Conservation (phyloP, 2,113 vertebrate genomes). For the Redunca redunca region DNA sequence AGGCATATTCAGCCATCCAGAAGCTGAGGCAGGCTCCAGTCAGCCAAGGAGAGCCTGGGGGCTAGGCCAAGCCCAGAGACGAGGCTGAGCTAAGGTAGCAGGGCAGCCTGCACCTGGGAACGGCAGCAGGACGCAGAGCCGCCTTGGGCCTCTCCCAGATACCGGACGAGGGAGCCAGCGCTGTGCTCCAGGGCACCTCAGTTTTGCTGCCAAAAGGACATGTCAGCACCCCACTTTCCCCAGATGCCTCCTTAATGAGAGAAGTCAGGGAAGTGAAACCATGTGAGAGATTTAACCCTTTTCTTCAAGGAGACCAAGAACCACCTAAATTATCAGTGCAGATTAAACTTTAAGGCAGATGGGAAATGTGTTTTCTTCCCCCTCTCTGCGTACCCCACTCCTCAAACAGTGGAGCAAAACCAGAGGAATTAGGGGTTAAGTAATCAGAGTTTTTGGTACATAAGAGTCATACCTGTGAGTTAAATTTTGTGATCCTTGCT, state of each 20-base stretch:
- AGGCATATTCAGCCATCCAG: not conserved
- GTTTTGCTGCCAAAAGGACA: not conserved
- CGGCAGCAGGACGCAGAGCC: not conserved
- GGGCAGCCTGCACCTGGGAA: not conserved
- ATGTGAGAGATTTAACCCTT: not conserved
- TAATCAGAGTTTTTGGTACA: not conserved
- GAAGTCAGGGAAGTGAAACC: not conserved
- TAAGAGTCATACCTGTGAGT: not conserved
- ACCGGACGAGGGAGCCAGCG: not conserved
- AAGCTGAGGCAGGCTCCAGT: not conserved
- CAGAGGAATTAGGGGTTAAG: not conserved
- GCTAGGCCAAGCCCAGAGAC: not conserved
- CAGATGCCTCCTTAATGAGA: not conserved
- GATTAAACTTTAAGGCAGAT: slow-evolving; percentile 10
- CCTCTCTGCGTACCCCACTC: not conserved
- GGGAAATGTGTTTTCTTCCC: not conserved
- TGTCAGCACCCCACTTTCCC: not conserved
- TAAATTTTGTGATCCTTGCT: not conserved
- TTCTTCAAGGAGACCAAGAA: not conserved
- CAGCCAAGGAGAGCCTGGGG: not conserved
- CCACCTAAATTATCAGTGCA: not conserved
- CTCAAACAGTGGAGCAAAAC: not conserved
- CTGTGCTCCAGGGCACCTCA: not conserved
- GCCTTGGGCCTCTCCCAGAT: not conserved
- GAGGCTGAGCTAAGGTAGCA: not conserved